phyloP scores from a whole-genome alignment of 2,797 vertebrate species.

The Philypnodon macrostomus region DNA sequence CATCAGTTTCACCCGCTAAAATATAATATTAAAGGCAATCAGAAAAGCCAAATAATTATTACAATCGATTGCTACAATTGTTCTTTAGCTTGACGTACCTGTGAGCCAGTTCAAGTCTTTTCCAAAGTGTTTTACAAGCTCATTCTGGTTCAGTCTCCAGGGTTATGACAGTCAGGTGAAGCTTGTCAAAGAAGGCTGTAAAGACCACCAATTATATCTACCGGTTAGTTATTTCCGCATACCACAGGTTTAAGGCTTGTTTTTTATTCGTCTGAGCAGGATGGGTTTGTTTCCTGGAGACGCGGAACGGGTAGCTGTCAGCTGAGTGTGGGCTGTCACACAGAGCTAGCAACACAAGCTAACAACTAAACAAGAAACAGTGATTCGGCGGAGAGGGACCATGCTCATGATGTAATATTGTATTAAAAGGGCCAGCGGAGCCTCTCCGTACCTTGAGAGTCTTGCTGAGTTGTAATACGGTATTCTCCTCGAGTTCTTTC shows the following conservation, averaged over 20 bases:
- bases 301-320: conserved; percentile 12
- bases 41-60: neutral
- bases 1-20: too few species aligned
- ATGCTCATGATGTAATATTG: neutral
- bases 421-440: neutral
- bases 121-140: conserved; percentile 29
- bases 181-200: neutral
- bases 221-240: neutral
- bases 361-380: conserved; percentile 19
- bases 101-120: conserved; percentile 37
- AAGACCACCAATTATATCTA: too few species aligned
- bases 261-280: neutral
- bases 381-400: neutral
- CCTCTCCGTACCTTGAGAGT: conserved; percentile 79
- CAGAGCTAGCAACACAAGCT: conserved; percentile 49
- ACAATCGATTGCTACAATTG: neutral
- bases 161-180: conserved; percentile 19
- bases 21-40: too few species aligned
- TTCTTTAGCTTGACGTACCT: conserved; percentile 37
- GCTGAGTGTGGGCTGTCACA: conserved; percentile 18
- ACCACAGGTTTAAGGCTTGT: too few species aligned
- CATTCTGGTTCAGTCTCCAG: conserved; percentile 38
- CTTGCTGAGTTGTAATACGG: conserved; percentile 82
- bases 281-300: neutral
- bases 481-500: conserved; percentile 77